Evolutionary conservation across 1,140 invertebrate species (phyloP), one percentile per base, ranked within the genome.

Genomic region (Whitmania pigra): DNA sequence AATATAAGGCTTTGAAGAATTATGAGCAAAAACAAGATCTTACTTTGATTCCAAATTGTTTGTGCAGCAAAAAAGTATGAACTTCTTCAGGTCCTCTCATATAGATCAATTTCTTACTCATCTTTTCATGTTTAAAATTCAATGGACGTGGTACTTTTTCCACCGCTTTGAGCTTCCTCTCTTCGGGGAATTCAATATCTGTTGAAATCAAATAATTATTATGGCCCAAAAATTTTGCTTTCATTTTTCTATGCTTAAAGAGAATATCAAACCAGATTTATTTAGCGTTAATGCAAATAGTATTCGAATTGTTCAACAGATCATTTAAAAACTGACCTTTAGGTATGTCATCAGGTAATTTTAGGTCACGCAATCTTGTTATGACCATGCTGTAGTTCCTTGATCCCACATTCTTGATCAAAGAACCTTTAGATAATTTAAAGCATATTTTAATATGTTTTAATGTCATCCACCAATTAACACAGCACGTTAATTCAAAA

Each of bases 11-110:
- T 68, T 31, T 6, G 36, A 40, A 43, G 20, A 43, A 31, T 36
- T 4, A 69, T 18, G 20, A 67, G 15, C 31, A 29, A 68, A 72
- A 73, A 49, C 17, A n/a, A 54, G 71, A 63, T 84, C 85, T 84
- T 86, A 92, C 90, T 79, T 92, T 84, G 75, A 98, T 89, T 40
- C 91, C 94, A 87, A 87, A 97, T 76, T 97, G 93, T 76, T 89
- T 88, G 77, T 94, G 88, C 69, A 91, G 84, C 5, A 98, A 83
- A 66, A 85, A 85, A 78, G 91, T 96, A 76, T 95, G 91, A 66
- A 92, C 77, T 27, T 79, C 54, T 83, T 98, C 94, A 11, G 91
- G 92, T 0, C 94, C 94, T 79, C 92, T 85, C 88, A 96, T 93
- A 36, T 89, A 87, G 36, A 85, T 84, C 0, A 93, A 80, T 66